Conservation (phyloP, 2,888 invertebrate genomes). For the Nymphalis c-album region DNA sequence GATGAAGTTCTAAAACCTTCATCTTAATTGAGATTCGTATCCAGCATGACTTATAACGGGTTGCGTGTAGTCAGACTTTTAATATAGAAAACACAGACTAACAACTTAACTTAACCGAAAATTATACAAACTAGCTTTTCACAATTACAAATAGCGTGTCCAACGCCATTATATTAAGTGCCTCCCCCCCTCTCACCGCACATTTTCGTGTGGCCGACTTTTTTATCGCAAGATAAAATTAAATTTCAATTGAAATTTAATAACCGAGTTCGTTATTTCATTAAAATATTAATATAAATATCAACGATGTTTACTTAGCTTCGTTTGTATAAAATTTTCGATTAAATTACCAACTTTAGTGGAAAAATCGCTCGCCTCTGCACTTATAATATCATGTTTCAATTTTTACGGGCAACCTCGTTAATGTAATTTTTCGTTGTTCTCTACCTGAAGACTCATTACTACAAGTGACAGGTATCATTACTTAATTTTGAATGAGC, state of each 20-base stretch:
- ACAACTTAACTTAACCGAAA: not conserved
- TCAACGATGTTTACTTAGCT: not conserved
- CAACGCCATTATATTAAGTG: constrained; percentile 29
- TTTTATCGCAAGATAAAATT: constrained; percentile 19
- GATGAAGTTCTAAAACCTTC: too few species aligned
- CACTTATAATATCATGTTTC: too few species aligned
- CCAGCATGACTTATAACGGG: too few species aligned
- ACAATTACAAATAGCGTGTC: constrained; percentile 22
- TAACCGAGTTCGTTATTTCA: constrained; percentile 4
- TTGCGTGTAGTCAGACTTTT: too few species aligned
- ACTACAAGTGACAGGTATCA: too few species aligned
- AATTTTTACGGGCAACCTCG: too few species aligned
- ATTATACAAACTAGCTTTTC: not conserved
- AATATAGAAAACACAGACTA: not conserved
- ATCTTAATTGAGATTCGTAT: too few species aligned
- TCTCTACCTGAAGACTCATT: too few species aligned
- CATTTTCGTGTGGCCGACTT: constrained; percentile 10
- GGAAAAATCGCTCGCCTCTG: too few species aligned
- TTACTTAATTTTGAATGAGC: too few species aligned
- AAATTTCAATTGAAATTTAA: constrained; percentile 20
- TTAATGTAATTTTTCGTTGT: too few species aligned
- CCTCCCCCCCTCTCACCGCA: constrained; percentile 20
- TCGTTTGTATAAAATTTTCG: not conserved
- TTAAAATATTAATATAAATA: constrained; percentile 5
- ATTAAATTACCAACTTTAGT: not conserved